These are phyloP conservation scores for Cheilinus undulatus DNA, from an alignment of 2,113 vertebrate species.

Conservation along the genomic window DNA sequence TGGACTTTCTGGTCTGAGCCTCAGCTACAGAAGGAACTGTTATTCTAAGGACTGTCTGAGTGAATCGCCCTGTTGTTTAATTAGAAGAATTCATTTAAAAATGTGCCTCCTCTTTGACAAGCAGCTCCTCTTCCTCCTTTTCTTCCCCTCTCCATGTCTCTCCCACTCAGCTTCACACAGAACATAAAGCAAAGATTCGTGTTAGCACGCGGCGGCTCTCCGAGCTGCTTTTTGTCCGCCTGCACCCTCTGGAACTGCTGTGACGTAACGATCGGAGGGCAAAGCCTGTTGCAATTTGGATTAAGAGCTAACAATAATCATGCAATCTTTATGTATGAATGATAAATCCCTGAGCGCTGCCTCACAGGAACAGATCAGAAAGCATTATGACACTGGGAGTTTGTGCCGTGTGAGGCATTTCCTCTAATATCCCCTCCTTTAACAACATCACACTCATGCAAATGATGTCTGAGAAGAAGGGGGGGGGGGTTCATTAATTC, in stretches of 20 bases:
- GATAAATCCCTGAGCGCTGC: slow-evolving; percentile 47
- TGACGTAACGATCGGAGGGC: slow-evolving; percentile 52
- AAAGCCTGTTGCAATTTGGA: slow-evolving; percentile 63
- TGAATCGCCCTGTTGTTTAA: no score
- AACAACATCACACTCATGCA: neutral
- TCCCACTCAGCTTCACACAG: slow-evolving; percentile 51
- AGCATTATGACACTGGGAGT: slow-evolving; percentile 45
- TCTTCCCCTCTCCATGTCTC: slow-evolving; percentile 58
- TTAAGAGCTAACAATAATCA: slow-evolving; percentile 60
- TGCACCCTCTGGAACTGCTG: slow-evolving; percentile 40
- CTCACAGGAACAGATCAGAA: slow-evolving; percentile 27
- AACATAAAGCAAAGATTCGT: slow-evolving; percentile 48
- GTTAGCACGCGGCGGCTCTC: slow-evolving; percentile 49
- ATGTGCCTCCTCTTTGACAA: no score
- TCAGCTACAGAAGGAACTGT: no score
- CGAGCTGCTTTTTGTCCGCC: slow-evolving; percentile 43
- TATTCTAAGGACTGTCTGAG: no score
- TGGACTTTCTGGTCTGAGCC: no score
- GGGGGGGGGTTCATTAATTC: neutral
- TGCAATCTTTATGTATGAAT: slow-evolving; percentile 67
- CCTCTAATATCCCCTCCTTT: slow-evolving; percentile 5
- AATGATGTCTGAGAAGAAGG: neutral
- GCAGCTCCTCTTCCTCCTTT: no score
- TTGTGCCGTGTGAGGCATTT: slow-evolving; percentile 16
- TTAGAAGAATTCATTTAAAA: no score